Conservation (phyloP, 2,113 vertebrate genomes). For the Oreocharis arfaki region DNA sequence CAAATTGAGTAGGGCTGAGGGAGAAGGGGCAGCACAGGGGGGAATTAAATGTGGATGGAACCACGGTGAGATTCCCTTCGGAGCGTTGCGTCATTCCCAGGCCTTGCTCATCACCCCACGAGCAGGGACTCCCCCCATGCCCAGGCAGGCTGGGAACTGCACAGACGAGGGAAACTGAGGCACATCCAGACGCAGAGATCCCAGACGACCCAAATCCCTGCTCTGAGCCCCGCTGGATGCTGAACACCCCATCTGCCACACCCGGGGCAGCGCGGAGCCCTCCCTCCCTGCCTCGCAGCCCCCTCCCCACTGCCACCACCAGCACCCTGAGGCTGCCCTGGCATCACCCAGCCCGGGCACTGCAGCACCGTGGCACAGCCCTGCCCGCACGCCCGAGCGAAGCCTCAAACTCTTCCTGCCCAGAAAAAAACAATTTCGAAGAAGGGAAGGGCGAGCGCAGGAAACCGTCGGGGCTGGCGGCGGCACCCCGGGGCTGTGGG, state of each 20-base stretch:
- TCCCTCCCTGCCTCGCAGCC: background rate
- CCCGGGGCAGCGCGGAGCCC: background rate
- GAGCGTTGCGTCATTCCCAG: background rate
- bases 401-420: background rate
- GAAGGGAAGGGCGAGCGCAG: background rate
- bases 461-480: background rate
- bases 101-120: background rate
- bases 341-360: background rate
- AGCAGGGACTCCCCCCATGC: background rate
- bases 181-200: background rate
- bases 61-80: rapidly evolving
- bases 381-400: background rate
- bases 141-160: background rate
- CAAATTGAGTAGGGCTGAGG: rapidly evolving
- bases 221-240: rapidly evolving
- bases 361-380: background rate
- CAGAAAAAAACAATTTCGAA: background rate
- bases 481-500: background rate
- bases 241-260: background rate
- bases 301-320: background rate
- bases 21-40: background rate
- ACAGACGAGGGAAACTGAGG: background rate
- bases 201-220: background rate
- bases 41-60: background rate
- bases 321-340: background rate